A percentile compares a stretch with the other conserved stretches of the same genome.
phyloP scores from a whole-genome alignment of 2,797 vertebrate species.

The Liasis olivaceus region DNA sequence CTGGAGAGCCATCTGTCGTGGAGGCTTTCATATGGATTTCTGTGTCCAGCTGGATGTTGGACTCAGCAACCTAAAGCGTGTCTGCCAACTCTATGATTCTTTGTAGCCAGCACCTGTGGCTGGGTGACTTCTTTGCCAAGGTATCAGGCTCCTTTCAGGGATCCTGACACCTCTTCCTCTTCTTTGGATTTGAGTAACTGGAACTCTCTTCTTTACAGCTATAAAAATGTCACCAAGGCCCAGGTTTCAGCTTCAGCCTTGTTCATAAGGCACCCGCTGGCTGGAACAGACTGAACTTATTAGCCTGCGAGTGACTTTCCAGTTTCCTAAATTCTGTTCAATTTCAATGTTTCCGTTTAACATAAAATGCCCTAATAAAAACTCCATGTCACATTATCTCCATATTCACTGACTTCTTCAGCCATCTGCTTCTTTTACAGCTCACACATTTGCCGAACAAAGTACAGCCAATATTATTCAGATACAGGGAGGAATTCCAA shows the following conservation, averaged over 20 bases:
- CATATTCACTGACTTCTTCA: not conserved
- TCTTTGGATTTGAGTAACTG: not conserved
- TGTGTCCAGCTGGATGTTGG: not conserved
- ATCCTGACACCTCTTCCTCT: not conserved
- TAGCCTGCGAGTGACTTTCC: not conserved
- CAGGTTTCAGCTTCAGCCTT: not conserved
- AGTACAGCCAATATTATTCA: not conserved
- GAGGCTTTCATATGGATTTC: not conserved
- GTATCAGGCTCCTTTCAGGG: not conserved
- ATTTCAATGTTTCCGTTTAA: not conserved
- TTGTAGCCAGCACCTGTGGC: not conserved
- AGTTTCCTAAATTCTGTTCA: not conserved
- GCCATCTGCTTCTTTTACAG: slow-evolving; percentile 8
- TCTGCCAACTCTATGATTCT: not conserved
- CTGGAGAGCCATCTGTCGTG: not conserved
- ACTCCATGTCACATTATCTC: not conserved
- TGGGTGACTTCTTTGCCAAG: not conserved
- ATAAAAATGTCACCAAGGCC: not conserved
- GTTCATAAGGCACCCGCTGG: not conserved
- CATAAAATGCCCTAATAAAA: slow-evolving; percentile 20
- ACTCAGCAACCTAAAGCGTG: not conserved
- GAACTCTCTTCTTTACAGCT: not conserved
- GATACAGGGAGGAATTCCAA: not conserved
- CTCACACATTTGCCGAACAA: not conserved
- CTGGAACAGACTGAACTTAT: not conserved